phyloP scores from a whole-genome alignment of 1,140 invertebrate species.

The Pogonomyrmex barbatus region DNA sequence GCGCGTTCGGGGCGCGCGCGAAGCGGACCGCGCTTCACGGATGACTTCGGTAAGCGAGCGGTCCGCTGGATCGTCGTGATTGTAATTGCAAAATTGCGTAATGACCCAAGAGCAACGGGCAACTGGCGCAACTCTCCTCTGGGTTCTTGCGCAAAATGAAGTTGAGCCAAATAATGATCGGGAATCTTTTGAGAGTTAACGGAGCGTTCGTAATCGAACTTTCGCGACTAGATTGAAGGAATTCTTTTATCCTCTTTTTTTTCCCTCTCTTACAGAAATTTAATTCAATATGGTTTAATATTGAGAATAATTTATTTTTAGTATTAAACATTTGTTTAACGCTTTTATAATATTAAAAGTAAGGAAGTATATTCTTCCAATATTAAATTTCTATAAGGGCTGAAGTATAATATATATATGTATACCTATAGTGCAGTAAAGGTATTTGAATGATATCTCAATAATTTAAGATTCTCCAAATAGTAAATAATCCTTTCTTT shows the following conservation, averaged over 20 bases:
- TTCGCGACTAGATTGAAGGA: not conserved
- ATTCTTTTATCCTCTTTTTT: not conserved
- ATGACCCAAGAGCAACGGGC: not conserved
- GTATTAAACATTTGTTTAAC: too few relatives aligned
- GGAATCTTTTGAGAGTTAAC: not conserved
- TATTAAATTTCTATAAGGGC: too few relatives aligned
- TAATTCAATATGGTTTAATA: too few relatives aligned
- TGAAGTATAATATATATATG: not conserved
- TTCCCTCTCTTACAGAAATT: too few relatives aligned
- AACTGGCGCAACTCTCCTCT: not conserved
- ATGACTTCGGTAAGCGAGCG: conserved; percentile 44
- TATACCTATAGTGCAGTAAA: not conserved
- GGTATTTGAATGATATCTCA: not conserved
- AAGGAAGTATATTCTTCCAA: too few relatives aligned
- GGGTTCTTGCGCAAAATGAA: not conserved
- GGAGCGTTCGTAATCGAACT: not conserved
- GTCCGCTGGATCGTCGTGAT: not conserved
- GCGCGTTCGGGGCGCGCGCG: conserved; percentile 11
- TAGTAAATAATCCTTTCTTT: not conserved
- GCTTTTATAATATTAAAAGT: too few relatives aligned
- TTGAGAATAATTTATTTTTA: too few relatives aligned
- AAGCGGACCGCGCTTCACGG: conserved; percentile 40
- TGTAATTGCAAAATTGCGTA: not conserved
- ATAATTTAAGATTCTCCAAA: not conserved
- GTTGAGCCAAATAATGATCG: not conserved